Conservation (phyloP, 2,113 vertebrate genomes). For the Herpailurus yagouaroundi region DNA sequence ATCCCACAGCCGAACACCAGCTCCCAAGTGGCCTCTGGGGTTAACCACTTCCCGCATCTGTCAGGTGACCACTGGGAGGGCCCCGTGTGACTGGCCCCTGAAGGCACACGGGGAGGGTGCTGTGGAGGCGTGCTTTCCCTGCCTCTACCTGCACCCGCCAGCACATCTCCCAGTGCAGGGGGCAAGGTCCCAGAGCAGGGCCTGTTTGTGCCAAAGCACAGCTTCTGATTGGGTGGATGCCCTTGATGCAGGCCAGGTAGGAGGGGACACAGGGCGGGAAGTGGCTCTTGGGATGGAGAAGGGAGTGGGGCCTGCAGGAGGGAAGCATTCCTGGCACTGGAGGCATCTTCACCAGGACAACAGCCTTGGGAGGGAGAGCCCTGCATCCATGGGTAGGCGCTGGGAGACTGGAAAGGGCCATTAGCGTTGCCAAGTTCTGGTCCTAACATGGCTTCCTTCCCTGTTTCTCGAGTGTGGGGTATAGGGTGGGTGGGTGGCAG, state of each 20-base stretch:
- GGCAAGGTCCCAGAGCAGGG: constrained; percentile 64
- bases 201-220: constrained; percentile 62
- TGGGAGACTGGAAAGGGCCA: neutral
- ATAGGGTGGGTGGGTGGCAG: neutral
- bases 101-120: neutral
- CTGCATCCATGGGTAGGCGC: constrained; percentile 73
- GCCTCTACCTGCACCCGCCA: neutral
- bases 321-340: constrained; percentile 55
- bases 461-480: neutral
- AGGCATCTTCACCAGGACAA: constrained; percentile 59
- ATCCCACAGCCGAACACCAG: neutral
- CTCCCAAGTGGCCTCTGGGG: neutral
- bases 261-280: neutral
- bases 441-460: neutral
- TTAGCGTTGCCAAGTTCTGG: neutral
- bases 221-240: constrained; percentile 65
- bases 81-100: neutral
- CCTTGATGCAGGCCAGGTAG: constrained; percentile 3
- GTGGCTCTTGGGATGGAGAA: constrained; percentile 39
- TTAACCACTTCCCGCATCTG: constrained; percentile 27
- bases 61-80: constrained; percentile 29
- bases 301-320: neutral
- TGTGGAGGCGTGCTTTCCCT: neutral
- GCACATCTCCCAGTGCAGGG: neutral
- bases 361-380: constrained; percentile 54